Percentiles rank a stretch among this genome's conserved stretches.
phyloP scores from a whole-genome alignment of 2,113 vertebrate species.

The Lynx canadensis region DNA sequence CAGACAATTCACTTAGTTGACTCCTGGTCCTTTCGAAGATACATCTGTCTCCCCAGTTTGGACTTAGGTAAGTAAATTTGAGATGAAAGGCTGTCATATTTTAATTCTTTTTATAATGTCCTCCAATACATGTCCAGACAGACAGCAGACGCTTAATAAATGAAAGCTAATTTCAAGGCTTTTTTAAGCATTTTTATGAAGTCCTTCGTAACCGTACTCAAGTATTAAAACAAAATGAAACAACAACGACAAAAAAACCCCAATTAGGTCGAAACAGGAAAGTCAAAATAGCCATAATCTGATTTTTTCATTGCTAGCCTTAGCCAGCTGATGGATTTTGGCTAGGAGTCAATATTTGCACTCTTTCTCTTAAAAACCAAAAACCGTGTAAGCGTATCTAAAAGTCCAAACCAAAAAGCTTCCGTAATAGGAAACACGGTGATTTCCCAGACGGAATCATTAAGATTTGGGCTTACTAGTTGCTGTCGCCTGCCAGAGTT shows the following conservation, averaged over 20 bases:
- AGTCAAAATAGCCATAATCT: conserved; percentile 18
- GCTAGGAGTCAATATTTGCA: background rate
- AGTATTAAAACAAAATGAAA: background rate
- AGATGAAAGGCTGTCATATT: background rate
- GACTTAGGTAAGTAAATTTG: background rate
- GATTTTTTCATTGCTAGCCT: background rate
- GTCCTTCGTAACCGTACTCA: background rate
- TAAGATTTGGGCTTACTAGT: background rate
- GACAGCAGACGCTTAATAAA: background rate
- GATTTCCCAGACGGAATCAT: background rate
- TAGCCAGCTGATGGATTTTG: background rate
- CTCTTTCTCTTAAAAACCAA: background rate
- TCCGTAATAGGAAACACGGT: background rate
- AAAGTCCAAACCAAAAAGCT: background rate
- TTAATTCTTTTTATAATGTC: conserved; percentile 8
- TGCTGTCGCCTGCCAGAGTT: background rate
- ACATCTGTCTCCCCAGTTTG: background rate
- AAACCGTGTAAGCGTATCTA: background rate
- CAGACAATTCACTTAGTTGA: background rate
- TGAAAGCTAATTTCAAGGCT: conserved; percentile 4
- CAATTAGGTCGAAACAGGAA: background rate
- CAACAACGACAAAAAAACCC: background rate
- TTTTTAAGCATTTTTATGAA: background rate
- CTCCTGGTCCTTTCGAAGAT: background rate
- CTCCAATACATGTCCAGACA: background rate